Conservation (phyloP, 2,113 vertebrate genomes). For the Muntiacus muntjak region DNA sequence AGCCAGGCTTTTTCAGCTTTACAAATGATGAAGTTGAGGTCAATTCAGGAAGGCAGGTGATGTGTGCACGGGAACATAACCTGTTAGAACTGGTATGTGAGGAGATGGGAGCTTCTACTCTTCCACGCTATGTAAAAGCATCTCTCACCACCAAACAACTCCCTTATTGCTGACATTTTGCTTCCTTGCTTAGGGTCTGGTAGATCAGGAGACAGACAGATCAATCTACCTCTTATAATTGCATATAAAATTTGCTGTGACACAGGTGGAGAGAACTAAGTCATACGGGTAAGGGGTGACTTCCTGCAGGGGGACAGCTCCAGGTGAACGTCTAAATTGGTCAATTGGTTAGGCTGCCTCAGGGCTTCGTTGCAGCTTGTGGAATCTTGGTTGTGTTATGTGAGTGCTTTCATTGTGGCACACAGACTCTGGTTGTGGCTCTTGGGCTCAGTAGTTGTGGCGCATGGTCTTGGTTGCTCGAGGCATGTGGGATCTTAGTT, state of each 20-base stretch:
- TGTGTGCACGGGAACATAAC: neutral
- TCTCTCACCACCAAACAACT: neutral
- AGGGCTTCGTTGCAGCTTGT: neutral
- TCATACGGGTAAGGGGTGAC: neutral
- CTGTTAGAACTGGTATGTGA: neutral
- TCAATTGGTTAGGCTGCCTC: neutral
- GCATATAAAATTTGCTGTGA: neutral
- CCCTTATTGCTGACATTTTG: neutral
- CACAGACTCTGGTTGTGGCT: neutral
- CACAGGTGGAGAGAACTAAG: neutral
- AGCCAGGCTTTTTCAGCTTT: neutral
- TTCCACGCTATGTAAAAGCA: neutral
- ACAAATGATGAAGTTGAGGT: neutral
- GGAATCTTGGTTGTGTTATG: neutral
- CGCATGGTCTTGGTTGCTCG: neutral
- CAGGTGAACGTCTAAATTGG: neutral
- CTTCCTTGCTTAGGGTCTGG: neutral
- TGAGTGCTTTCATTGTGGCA: neutral
- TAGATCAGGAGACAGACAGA: neutral
- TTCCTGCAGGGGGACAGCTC: neutral
- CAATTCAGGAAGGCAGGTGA: rapidly evolving
- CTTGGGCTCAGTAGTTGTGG: neutral
- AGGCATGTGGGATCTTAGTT: neutral
- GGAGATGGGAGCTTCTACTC: neutral
- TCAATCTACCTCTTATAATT: neutral